A percentile compares a stretch with the other conserved stretches of the same genome.
phyloP scores from a whole-genome alignment of 2,797 vertebrate species.

The Cynodonichthys magdalenae region DNA sequence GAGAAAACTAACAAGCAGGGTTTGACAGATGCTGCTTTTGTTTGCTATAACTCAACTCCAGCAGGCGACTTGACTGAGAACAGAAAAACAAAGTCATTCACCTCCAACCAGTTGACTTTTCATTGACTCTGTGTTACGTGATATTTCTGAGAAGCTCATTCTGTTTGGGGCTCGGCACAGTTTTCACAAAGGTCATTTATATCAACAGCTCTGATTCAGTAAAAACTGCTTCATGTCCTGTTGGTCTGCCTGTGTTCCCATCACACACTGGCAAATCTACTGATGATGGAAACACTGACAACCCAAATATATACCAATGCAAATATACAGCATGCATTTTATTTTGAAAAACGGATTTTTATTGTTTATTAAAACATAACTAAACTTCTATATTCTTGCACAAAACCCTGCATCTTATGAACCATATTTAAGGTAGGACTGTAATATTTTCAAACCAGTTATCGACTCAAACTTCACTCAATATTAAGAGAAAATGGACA shows the following conservation, averaged over 20 bases:
- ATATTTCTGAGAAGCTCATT: constrained; percentile 46
- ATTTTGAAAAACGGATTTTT: too few species aligned
- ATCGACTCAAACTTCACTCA: too few species aligned
- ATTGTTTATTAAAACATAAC: too few species aligned
- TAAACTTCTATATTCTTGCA: too few species aligned
- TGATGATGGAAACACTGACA: background rate
- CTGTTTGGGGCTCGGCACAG: constrained; percentile 27
- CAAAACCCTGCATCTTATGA: too few species aligned
- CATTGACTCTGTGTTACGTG: constrained; percentile 28
- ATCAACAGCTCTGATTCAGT: constrained; percentile 30
- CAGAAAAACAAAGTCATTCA: constrained; percentile 13
- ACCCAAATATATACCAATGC: too few species aligned
- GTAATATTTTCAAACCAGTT: too few species aligned
- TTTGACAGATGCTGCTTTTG: background rate
- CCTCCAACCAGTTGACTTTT: constrained; percentile 27
- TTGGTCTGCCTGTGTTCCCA: constrained; percentile 2
- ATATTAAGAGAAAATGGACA: too few species aligned
- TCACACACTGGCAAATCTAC: constrained; percentile 2
- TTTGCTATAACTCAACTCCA: background rate
- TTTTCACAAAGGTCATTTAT: constrained; percentile 44
- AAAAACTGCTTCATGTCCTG: constrained; percentile 27
- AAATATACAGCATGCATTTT: too few species aligned
- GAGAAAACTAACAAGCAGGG: background rate
- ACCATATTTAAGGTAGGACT: too few species aligned
- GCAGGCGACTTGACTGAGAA: constrained; percentile 2